phyloP scores from a whole-genome alignment of 1,140 invertebrate genomes.

The Heliconius eleuchia region DNA sequence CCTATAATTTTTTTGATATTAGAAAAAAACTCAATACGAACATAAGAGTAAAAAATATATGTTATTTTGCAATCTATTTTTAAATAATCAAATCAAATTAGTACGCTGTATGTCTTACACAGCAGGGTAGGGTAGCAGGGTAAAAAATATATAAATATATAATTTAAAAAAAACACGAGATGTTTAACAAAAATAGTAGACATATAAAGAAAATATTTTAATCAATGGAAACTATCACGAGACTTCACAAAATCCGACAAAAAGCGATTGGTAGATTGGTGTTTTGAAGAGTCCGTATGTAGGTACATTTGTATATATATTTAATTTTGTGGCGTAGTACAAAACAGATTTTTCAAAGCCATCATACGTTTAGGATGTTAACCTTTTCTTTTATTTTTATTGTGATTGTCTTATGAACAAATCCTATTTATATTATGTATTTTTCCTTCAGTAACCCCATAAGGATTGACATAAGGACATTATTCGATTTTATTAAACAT shows the following conservation, averaged over 20 bases:
- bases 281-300: conserved; percentile 50
- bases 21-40: too few relatives aligned
- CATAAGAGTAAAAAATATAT: too few relatives aligned
- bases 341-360: conserved; percentile 33
- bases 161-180: too few relatives aligned
- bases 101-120: too few relatives aligned
- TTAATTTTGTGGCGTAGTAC: conserved; percentile 23
- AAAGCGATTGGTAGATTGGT: conserved; percentile 32
- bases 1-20: too few relatives aligned
- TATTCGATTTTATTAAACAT: background rate
- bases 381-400: background rate
- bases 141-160: too few relatives aligned
- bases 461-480: background rate
- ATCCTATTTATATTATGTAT: background rate
- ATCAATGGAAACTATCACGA: conserved; percentile 34
- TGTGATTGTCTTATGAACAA: background rate
- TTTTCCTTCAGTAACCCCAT: background rate
- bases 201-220: background rate
- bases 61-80: too few relatives aligned
- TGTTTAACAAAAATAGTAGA: background rate
- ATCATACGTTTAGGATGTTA: conserved; percentile 18
- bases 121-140: too few relatives aligned
- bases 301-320: conserved; percentile 26
- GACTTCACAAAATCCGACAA: conserved; percentile 37
- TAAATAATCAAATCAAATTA: too few relatives aligned